Percentiles rank a stretch among this genome's conserved stretches.
phyloP scores from a whole-genome alignment of 2,797 vertebrate species.

The Philypnodon macrostomus region DNA sequence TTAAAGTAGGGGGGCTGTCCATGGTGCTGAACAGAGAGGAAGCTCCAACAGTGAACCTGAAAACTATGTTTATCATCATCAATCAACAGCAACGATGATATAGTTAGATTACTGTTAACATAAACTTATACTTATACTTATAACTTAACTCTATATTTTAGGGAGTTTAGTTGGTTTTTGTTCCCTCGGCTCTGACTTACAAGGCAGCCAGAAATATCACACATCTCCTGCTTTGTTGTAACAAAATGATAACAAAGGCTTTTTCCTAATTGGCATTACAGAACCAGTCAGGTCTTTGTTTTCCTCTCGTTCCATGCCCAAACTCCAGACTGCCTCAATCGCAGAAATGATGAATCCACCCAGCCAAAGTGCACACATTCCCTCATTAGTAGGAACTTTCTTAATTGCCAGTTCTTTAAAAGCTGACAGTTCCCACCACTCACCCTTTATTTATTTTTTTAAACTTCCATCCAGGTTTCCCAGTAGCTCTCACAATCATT shows the following conservation, averaged over 20 bases:
- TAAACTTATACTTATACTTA: not conserved
- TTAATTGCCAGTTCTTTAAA: constrained; percentile 55
- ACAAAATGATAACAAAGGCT: constrained; percentile 21
- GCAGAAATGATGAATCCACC: constrained; percentile 26
- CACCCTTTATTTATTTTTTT: constrained; percentile 8
- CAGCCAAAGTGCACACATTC: constrained; percentile 38
- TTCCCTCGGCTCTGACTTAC: constrained; percentile 5
- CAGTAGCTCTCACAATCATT: constrained; percentile 21
- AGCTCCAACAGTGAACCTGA: too few species aligned
- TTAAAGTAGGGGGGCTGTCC: not conserved
- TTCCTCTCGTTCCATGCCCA: constrained; percentile 27
- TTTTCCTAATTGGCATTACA: constrained; percentile 40
- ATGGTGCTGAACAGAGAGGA: too few species aligned
- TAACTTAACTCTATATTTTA: not conserved
- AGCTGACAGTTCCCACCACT: constrained; percentile 39
- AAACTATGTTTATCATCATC: too few species aligned
- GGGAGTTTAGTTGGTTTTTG: constrained; percentile 1
- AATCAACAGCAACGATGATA: too few species aligned
- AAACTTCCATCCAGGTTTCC: constrained; percentile 20
- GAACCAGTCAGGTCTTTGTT: constrained; percentile 33
- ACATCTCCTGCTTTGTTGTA: constrained; percentile 20
- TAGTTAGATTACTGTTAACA: too few species aligned
- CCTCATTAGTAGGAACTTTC: constrained; percentile 58
- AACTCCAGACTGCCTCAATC: constrained; percentile 35
- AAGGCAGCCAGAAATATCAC: constrained; percentile 19